phyloP scores from a whole-genome alignment of 2,797 vertebrate genomes.

The Anomalospiza imberbis region DNA sequence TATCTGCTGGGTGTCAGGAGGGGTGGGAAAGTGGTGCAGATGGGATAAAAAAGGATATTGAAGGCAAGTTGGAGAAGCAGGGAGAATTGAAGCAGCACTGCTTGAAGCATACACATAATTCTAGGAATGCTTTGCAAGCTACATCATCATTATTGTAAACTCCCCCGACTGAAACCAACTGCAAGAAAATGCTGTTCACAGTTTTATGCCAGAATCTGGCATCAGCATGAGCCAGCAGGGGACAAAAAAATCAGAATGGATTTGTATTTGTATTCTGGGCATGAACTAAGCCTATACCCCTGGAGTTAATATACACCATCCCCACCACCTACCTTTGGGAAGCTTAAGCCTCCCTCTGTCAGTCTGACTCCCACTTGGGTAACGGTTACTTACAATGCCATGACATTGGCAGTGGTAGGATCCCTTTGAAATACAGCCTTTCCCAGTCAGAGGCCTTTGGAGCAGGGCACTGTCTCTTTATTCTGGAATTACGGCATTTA shows the following conservation, averaged over 20 bases:
- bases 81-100: neutral
- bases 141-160: neutral
- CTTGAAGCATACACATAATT: neutral
- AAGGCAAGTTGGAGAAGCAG: neutral
- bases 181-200: neutral
- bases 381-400: neutral
- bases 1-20: neutral
- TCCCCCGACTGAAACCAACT: neutral
- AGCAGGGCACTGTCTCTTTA: neutral
- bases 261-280: conserved; percentile 23
- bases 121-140: neutral
- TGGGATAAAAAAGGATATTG: neutral
- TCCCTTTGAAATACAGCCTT: conserved; percentile 33
- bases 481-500: neutral
- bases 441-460: neutral
- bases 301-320: neutral
- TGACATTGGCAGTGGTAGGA: neutral
- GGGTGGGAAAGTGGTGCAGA: neutral
- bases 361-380: neutral
- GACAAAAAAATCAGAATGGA: neutral
- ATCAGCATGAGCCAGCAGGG: neutral
- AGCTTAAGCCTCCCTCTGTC: neutral
- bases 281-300: neutral
- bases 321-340: neutral
- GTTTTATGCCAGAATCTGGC: neutral